Percentiles rank a stretch among this genome's conserved stretches.
These are phyloP conservation scores for Eremophila alpestris DNA, from an alignment of 2,797 vertebrate genomes.

Conservation along the genomic window DNA sequence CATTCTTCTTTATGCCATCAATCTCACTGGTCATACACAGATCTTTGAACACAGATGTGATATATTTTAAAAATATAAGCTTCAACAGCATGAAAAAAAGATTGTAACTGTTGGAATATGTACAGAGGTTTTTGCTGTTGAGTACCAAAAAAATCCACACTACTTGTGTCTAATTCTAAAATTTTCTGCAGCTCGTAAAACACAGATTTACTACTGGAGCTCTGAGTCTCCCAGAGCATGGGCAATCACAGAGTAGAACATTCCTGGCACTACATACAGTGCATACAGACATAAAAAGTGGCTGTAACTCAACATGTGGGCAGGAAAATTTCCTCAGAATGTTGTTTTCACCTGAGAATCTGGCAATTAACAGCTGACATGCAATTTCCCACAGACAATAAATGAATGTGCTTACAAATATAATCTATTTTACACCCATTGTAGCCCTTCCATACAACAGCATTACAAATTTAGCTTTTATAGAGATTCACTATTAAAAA, in stretches of 20 bases:
- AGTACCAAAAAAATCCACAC: background rate
- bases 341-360: background rate
- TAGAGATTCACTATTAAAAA: background rate
- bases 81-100: background rate
- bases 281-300: background rate
- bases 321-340: background rate
- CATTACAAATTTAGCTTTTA: background rate
- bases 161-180: background rate
- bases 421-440: background rate
- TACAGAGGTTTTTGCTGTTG: background rate
- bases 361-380: background rate
- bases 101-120: background rate
- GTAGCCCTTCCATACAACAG: background rate
- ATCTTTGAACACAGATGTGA: background rate
- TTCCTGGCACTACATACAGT: background rate
- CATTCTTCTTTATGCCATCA: background rate
- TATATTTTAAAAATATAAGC: background rate
- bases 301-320: background rate
- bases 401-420: background rate
- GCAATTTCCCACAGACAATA: background rate
- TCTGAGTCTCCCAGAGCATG: background rate
- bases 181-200: background rate
- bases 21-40: background rate
- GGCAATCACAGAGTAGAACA: rapidly evolving
- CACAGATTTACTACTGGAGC: background rate